Evolutionary conservation across 2,113 vertebrate species (phyloP).

Genomic region (Mellivora capensis): DNA sequence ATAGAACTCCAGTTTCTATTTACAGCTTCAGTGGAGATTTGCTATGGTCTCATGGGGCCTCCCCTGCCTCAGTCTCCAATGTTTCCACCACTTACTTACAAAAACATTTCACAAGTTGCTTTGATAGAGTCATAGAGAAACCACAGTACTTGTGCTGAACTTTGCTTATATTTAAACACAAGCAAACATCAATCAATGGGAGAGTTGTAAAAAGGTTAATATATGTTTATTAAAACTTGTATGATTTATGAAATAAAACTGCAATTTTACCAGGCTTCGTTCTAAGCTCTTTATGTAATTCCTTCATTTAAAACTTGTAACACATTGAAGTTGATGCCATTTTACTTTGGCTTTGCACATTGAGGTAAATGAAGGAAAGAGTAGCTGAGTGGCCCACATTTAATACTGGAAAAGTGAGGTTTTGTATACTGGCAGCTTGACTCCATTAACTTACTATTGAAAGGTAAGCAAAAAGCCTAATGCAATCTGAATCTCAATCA

Average conservation of each 20-base stretch:
- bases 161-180: neutral
- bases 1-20: neutral
- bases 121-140: neutral
- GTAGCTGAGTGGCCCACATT: neutral
- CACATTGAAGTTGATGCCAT: neutral
- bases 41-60: neutral
- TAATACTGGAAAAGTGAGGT: neutral
- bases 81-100: neutral
- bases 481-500: neutral
- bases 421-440: neutral
- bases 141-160: neutral
- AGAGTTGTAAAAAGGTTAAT: neutral
- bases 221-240: neutral
- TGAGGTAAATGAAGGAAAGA: neutral
- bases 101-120: neutral
- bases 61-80: neutral
- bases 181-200: neutral
- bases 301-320: neutral
- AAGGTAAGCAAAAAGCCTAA: neutral
- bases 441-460: neutral
- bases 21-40: neutral
- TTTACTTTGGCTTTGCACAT: neutral
- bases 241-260: neutral
- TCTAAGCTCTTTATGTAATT: neutral
- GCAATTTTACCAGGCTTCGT: neutral